Base-by-base conservation (phyloP, 2,888 invertebrate genomes). In the Melinopterus prodromus region DNA sequence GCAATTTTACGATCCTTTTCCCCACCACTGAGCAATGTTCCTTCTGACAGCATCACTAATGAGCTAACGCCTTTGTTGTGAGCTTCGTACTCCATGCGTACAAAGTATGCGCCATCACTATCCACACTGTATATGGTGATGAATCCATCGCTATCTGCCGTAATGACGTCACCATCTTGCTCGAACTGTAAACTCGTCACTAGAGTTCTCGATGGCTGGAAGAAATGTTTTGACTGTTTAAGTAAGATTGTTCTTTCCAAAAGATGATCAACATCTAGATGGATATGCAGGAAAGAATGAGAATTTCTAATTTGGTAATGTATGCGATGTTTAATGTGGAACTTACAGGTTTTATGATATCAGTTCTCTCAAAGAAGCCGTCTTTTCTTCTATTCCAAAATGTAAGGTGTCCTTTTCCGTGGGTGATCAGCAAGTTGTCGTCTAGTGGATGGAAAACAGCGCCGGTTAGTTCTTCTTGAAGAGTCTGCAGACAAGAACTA, bases 361-460 rank as follows among this genome's bases (percentile, higher is more conserved):
- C 97, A 0, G 96, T 96, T 82, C 96, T 92, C 90, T 95, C 97
- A 87, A 96, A 97, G 90, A 95, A 97, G 70, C 97, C 97, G 87
- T 97, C 97, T 90, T 97, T 97, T 82, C 96, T 91, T 80, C 97
- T 92, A 85, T 96, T 97, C 98, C 98, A 98, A 89, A 98, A 97
- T 0, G 97, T 96, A 82, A 98, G 90, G 87, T 98, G 97, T 0
- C 97, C 97, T 84, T 96, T 95, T 1, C 98, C 98, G 86, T 96
- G 97, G 0, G 97, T 98, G 83, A 98, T 96, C 81, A 98, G 92
- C 35, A 97, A 91, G 88, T 97, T 97, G 87, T 98, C 97, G 86
- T 98, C 98, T 38, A 96, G 90, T 0, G 98, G 97, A 89, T 98
- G 98, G 89, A 98, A 98, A 0, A 95, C 95, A 0, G 97, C 97